Base-by-base conservation (phyloP, 2,888 invertebrate genomes). In the Ceraclea dissimilis region DNA sequence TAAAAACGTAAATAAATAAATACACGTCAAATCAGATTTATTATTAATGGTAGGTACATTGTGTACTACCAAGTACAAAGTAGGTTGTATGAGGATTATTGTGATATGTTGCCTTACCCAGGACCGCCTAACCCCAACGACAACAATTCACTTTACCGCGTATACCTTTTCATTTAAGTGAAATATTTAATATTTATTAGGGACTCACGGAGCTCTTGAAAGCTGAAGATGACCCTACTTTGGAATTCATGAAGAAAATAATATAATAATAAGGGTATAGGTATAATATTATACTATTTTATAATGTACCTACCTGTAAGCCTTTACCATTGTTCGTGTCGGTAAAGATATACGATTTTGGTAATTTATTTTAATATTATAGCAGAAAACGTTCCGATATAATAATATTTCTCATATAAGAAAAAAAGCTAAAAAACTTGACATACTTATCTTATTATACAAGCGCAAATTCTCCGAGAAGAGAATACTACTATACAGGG, bases 151-250 rank as follows among this genome's bases (percentile, higher is more conserved):
- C 49, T 19, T 49, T 16, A 49, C 50, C 57, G 26, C 26, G 22
- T 51, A 43, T 57, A 57, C 60, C 60, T 60, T 60, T 60, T 60
- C 60, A 57, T 57, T 60, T 60, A 55, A 51, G 60, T 57, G 57
- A 52, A 60, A 60, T 60, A 60, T 60, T 60, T 60, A 60, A 60
- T 60, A 60, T 60, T 60, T 60, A 60, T 60, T 60, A 57, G 57
- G 52, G 56, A 51, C 49, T 19, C 47, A 18, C 39, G 39, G 16
- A 16, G n/a, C 31, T 31, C 31, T 31, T 31, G 31, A 31, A 31
- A 31, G 11, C 13, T 39, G 39, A 39, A 39, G n/a, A 39, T 13
- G 39, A 39, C 39, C 39, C 39, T 39, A 8, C 39, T 39, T 39
- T 39, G 16, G 4, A 39, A 39, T 39, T 39, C 39, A 39, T 13